Percentiles rank a stretch among this genome's conserved stretches.
phyloP scores from a whole-genome alignment of 2,888 invertebrate genomes.

The Nowickia ferox region DNA sequence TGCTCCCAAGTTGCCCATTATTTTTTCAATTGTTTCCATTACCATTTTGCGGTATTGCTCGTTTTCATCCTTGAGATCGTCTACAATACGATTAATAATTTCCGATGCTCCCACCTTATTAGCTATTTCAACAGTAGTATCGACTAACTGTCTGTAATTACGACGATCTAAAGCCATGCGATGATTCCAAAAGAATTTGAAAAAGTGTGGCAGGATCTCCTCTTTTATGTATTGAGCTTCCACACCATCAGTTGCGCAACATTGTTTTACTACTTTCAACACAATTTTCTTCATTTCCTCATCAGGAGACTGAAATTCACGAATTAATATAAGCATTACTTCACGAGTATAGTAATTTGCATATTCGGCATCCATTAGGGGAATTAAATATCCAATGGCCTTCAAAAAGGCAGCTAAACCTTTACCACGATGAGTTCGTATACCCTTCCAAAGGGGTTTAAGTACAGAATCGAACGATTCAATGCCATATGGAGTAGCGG shows the following conservation, averaged over 20 bases:
- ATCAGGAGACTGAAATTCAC: slow-evolving; percentile 99
- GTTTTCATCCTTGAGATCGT: slow-evolving; percentile 99
- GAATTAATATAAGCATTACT: slow-evolving; percentile 95
- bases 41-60: slow-evolving; percentile 99
- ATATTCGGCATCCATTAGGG: slow-evolving; percentile 99
- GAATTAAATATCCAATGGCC: slow-evolving; percentile 99
- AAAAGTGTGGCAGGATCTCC: slow-evolving; percentile 98
- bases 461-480: slow-evolving; percentile 99
- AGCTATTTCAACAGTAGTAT: slow-evolving; percentile 99
- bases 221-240: slow-evolving; percentile 99
- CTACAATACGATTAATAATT: slow-evolving; percentile 98
- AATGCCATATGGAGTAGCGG: slow-evolving; percentile 99
- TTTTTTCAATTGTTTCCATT: slow-evolving; percentile 99
- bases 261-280: slow-evolving; percentile 99
- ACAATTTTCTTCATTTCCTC: slow-evolving; percentile 99
- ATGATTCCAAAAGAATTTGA: slow-evolving; percentile 99
- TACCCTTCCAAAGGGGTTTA: slow-evolving; percentile 99
- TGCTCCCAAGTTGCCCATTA: slow-evolving; percentile 98
- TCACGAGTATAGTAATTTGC: slow-evolving; percentile 99
- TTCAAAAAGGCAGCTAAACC: slow-evolving; percentile 99
- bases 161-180: slow-evolving; percentile 99
- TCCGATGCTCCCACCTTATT: slow-evolving; percentile 99
- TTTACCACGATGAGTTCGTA: slow-evolving; percentile 94
- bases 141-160: slow-evolving; percentile 98
- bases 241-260: slow-evolving; percentile 99